These are phyloP conservation scores for Oncorhynchus kisutch DNA, from an alignment of 2,113 vertebrate species.

Conservation along the genomic window DNA sequence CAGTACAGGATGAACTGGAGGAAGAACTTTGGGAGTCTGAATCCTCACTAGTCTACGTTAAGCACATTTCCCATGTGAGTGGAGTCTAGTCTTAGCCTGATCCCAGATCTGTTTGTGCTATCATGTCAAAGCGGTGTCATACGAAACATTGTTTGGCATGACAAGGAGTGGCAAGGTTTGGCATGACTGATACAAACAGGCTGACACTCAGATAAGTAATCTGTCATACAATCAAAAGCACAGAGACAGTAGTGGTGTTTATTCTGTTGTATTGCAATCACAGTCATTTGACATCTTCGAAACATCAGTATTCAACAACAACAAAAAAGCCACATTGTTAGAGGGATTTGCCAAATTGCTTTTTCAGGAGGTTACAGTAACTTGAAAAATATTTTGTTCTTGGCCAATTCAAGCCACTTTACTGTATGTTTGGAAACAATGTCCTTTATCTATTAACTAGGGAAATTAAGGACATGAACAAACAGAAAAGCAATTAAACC, in stretches of 20 bases:
- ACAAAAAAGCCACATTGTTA: not conserved
- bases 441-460: constrained; percentile 17
- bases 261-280: not conserved
- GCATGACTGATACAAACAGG: not conserved
- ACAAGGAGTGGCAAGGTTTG: not conserved
- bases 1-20: too few relatives aligned
- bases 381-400: constrained; percentile 1
- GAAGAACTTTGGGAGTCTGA: too few relatives aligned
- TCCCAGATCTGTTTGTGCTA: too few relatives aligned
- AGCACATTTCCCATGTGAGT: too few relatives aligned
- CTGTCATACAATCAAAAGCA: not conserved
- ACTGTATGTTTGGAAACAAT: not conserved
- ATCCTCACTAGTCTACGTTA: too few relatives aligned
- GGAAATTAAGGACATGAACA: constrained; percentile 18
- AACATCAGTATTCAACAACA: not conserved
- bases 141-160: not conserved
- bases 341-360: not conserved
- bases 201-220: not conserved
- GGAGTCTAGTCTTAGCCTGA: too few relatives aligned
- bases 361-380: constrained; percentile 9
- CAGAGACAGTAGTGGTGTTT: not conserved
- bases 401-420: constrained; percentile 3
- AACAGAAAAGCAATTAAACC: not conserved
- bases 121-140: too few relatives aligned
- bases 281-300: not conserved